Evolutionary conservation across 2,888 invertebrate genomes (phyloP), one percentile per base, ranked within the genome.

Genomic region (Megastigmus dorsalis): DNA sequence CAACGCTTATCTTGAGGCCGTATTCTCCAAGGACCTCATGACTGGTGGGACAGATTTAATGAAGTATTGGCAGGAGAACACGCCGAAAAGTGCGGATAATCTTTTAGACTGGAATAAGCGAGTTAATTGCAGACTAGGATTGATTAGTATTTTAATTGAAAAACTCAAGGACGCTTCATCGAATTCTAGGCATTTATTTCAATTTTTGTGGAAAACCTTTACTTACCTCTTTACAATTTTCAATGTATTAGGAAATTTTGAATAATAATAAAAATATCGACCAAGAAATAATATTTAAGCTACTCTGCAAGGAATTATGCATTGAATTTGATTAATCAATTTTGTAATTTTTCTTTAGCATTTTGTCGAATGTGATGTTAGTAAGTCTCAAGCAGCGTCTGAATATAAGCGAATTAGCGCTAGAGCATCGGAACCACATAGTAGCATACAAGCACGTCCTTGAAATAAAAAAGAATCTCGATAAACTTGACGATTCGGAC

Each of bases 81-180:
- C 81, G 26, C 88, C 89, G 0, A 86, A 86, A 38, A 63, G 75
- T 5, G 84, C 86, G 10, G 90, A 90, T 50, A 88, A 90, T 15
- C 81, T 91, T 20, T 79, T 88, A 1, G 80, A 86, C 5, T 90
- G 89, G 88, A 90, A 90, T 78, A 88, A 85, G 6, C 83, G 89
- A 65, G 82, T 88, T 0, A 80, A 89, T 0, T 90, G 90, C 78
- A 87, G 91, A 74, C 85, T 83, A 45, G 80, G 86, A 67, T 89
- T 89, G 79, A 23, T 50, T 0, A 38, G 5, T 28, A 6, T 65
- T 0, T 18, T 63, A 1, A 33, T 41, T 0, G 43, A 55, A 0
- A 54, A 1, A 23, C 38, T 70, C 0, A 28, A 36, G n/a, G 26
- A 15, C 10, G 6, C 18, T 26, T 41, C 3, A 15, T 26, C 2